phyloP scores from a whole-genome alignment of 2,797 vertebrate genomes.

The Pogonophryne albipinna region DNA sequence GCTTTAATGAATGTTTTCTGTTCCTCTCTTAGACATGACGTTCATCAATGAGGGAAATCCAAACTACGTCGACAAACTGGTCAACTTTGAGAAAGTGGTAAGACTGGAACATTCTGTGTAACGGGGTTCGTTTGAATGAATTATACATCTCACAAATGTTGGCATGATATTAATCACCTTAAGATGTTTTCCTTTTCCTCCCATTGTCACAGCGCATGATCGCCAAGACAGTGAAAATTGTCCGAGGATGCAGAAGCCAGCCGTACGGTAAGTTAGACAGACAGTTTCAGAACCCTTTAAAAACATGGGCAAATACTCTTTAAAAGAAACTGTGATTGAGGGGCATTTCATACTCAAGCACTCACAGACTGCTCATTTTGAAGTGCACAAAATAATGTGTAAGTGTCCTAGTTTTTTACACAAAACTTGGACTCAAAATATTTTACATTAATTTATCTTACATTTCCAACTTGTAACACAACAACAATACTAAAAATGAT shows the following conservation, averaged over 20 bases:
- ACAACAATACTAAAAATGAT: no score
- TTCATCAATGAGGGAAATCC: conserved; percentile 98
- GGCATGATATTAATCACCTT: background rate
- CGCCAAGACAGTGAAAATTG: conserved; percentile 89
- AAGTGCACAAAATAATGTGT: no score
- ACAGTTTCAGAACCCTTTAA: no score
- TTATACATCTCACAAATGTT: background rate
- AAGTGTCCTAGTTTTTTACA: no score
- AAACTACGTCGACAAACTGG: conserved; percentile 91
- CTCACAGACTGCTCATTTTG: no score
- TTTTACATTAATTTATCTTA: no score
- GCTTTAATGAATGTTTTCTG: conserved; percentile 1
- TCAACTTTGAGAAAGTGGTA: conserved; percentile 99
- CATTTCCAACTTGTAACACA: no score
- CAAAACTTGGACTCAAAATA: no score
- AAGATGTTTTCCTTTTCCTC: conserved; percentile 16
- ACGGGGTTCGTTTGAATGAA: background rate
- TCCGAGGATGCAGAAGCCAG: conserved; percentile 90
- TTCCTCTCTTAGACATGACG: conserved; percentile 88
- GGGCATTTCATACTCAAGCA: no score
- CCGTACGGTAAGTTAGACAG: conserved; percentile 82
- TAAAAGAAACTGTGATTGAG: no score
- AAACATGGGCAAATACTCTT: no score
- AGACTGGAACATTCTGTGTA: conserved; percentile 43
- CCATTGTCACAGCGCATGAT: conserved; percentile 89